Evolutionary conservation across 2,113 vertebrate species (phyloP).

Genomic region (Corynorhinus townsendii): DNA sequence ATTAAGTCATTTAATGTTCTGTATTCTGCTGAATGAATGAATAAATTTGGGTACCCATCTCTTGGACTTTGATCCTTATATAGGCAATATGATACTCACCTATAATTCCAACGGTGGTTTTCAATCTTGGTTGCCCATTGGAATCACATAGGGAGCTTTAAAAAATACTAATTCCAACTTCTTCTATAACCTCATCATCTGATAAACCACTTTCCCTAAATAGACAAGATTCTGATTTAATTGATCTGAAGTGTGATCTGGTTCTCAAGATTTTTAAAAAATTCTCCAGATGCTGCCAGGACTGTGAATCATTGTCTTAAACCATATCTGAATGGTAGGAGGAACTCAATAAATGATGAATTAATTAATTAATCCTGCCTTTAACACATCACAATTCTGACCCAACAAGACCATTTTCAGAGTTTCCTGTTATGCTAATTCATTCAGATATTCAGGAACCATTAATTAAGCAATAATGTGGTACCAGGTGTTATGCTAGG

Average conservation of each 20-base stretch:
- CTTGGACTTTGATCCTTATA: not conserved
- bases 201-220: not conserved
- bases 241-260: not conserved
- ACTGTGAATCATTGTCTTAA: not conserved
- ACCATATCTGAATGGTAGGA: not conserved
- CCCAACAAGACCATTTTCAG: not conserved
- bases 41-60: not conserved
- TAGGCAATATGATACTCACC: not conserved
- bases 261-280: not conserved
- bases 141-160: not conserved
- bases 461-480: constrained; percentile 19
- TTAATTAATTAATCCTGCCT: not conserved
- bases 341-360: not conserved
- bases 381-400: not conserved
- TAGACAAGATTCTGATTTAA: not conserved
- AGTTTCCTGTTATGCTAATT: constrained; percentile 34
- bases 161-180: not conserved
- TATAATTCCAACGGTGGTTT: not conserved
- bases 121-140: not conserved
- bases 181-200: not conserved
- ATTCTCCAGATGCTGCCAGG: not conserved
- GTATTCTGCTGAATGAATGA: not conserved
- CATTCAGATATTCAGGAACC: constrained; percentile 43
- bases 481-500: not conserved
- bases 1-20: not conserved